phyloP scores from a whole-genome alignment of 1,140 invertebrate species.

The Temnothorax longispinosus region DNA sequence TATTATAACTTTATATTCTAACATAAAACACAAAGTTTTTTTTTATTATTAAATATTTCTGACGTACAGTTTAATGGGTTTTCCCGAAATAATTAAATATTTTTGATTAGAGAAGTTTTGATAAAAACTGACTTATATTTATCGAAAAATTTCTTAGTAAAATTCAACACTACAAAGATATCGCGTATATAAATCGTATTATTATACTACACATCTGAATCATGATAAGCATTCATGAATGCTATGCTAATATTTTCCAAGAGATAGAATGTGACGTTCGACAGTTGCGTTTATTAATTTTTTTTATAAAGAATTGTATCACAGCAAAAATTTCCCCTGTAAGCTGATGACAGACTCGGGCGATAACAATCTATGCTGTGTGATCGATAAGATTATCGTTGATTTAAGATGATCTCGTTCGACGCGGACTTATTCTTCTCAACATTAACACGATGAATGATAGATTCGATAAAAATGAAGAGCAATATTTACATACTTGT shows the following conservation, averaged over 20 bases:
- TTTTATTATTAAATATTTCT: neutral
- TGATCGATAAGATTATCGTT: neutral
- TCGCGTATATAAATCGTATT: neutral
- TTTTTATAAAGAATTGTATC: neutral
- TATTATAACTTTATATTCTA: neutral
- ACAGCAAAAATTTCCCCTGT: neutral
- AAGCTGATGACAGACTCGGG: neutral
- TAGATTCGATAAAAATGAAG: slow-evolving; percentile 14
- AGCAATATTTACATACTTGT: slow-evolving; percentile 6
- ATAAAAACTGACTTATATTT: neutral
- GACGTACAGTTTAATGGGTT: neutral
- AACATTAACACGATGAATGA: slow-evolving; percentile 1
- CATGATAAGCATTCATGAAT: neutral
- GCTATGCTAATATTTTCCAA: neutral
- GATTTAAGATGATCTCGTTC: neutral
- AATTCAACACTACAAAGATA: neutral
- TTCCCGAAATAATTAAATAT: neutral
- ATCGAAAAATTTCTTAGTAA: neutral
- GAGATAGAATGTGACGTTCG: neutral
- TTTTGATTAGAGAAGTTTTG: neutral
- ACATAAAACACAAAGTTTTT: neutral
- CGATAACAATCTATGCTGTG: neutral
- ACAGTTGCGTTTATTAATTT: neutral
- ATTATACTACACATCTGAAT: neutral
- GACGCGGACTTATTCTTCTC: neutral